Conservation (phyloP, 2,113 vertebrate species). For the Gymnobelideus leadbeateri region DNA sequence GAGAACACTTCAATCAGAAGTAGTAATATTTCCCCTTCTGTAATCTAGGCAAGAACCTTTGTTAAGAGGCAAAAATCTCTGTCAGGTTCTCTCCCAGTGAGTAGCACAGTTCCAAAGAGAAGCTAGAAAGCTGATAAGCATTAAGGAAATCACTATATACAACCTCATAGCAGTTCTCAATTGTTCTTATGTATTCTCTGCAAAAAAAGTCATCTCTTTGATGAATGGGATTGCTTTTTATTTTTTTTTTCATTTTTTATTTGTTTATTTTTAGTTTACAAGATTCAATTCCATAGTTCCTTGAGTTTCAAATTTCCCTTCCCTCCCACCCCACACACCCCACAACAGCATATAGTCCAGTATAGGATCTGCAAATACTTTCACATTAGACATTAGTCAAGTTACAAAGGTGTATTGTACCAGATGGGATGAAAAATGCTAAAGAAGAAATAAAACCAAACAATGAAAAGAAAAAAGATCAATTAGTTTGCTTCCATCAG, state of each 20-base stretch:
- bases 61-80: neutral
- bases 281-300: too few species aligned
- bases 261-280: neutral
- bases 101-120: neutral
- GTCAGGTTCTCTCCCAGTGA: neutral
- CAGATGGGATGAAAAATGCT: too few species aligned
- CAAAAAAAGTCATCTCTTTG: neutral
- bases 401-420: too few species aligned
- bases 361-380: too few species aligned
- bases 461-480: too few species aligned
- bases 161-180: neutral
- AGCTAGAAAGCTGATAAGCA: neutral
- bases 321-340: too few species aligned
- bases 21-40: neutral
- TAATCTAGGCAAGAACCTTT: neutral
- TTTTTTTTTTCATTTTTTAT: too few species aligned
- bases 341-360: too few species aligned
- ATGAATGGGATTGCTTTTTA: neutral
- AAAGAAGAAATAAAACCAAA: too few species aligned
- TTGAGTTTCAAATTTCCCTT: too few species aligned
- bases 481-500: too few species aligned
- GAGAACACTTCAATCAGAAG: neutral
- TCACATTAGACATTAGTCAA: too few species aligned
- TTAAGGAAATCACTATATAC: neutral
- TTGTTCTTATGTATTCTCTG: neutral